Evolutionary conservation across 2,113 vertebrate genomes (phyloP).

Genomic region (Sebastes fasciatus): DNA sequence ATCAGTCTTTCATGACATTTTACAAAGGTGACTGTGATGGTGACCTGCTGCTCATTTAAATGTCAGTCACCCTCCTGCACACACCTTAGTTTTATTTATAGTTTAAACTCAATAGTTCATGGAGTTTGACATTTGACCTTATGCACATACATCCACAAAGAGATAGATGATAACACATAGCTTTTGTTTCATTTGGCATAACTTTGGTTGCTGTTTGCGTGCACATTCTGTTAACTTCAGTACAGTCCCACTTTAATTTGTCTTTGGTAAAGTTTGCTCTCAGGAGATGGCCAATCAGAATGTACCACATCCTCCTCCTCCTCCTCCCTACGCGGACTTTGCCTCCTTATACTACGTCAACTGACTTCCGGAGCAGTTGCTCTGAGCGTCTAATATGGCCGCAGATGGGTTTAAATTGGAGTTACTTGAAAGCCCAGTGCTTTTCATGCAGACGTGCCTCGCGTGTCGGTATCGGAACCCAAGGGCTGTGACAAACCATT

Average conservation of each 20-base stretch:
- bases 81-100: background rate
- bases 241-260: background rate
- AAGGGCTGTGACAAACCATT: no score
- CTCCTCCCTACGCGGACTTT: no score
- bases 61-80: background rate
- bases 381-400: no score
- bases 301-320: no score
- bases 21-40: background rate
- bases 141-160: background rate
- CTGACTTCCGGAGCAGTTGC: no score
- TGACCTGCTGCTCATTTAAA: background rate
- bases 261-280: background rate
- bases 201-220: background rate
- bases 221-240: background rate
- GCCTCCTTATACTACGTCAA: no score
- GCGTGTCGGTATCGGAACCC: no score
- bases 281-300: no score
- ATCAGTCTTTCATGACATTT: background rate
- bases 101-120: background rate
- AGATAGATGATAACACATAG: background rate
- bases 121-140: background rate
- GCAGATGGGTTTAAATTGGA: no score
- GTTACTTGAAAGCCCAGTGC: no score
- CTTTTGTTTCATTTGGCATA: background rate
- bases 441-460: no score